Conservation (phyloP, 1,140 invertebrate genomes). For the Trichonephila clavata region DNA sequence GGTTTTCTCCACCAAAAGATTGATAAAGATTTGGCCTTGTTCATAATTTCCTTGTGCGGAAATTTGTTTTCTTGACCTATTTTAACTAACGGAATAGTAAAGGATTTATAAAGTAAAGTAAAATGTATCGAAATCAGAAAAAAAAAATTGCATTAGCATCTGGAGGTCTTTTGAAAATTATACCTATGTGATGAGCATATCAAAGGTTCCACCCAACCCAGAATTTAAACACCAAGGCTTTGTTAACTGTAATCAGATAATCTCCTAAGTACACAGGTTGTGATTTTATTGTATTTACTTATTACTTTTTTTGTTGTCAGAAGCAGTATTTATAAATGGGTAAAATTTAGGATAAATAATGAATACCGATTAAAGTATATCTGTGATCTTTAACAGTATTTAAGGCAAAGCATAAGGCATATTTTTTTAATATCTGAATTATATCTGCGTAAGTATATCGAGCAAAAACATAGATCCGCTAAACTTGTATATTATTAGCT, state of each 20-base stretch:
- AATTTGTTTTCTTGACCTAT: constrained; percentile 38
- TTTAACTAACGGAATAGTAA: background rate
- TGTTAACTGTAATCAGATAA: background rate
- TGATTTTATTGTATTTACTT: background rate
- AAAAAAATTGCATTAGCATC: background rate
- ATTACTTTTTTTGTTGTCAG: no score
- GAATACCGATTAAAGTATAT: no score
- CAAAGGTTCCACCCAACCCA: background rate
- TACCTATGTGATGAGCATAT: background rate
- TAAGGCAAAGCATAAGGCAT: no score
- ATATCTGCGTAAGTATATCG: no score
- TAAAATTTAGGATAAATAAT: no score
- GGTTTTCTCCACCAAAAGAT: background rate
- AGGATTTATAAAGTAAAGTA: background rate
- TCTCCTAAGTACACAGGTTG: background rate
- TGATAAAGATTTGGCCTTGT: constrained; percentile 16
- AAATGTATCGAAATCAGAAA: background rate
- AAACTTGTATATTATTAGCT: no score
- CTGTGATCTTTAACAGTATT: no score
- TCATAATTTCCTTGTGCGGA: constrained; percentile 1
- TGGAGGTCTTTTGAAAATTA: background rate
- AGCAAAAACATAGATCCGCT: no score
- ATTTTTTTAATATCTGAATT: no score
- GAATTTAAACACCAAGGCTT: background rate
- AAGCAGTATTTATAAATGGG: no score